Base-by-base conservation (phyloP, 2,888 invertebrate genomes). In the Lumbricus terrestris region DNA sequence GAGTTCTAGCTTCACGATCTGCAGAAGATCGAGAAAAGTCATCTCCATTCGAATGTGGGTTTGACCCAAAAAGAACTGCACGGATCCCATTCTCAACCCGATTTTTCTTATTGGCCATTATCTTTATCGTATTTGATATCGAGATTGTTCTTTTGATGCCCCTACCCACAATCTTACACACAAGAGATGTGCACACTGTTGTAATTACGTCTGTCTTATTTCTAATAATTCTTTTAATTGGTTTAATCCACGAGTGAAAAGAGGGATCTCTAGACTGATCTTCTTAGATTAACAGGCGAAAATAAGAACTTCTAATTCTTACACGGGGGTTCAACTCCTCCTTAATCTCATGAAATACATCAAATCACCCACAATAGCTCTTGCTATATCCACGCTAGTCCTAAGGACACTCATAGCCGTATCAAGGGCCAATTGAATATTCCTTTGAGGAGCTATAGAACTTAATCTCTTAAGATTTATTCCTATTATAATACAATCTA, bases 31-130 rank as follows among this genome's bases (percentile, higher is more conserved):
- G 92, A 35, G 92, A 93, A 88, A 93, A 93, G 90, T 90, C 89
- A 13, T 92, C 92, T 0, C 96, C 96, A 0, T 96, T 97, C 95
- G 96, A 96, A 95, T 96, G 96, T 94, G 96, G 96, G 91, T 96
- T 96, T 95, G 96, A 96, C 85, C 96, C 96, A 6, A 95, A 95
- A 94, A 95, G 94, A 13, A 95, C 95, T 0, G 94, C 95, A 0
- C 40, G 40, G 1, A 40, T 40, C 16, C 40, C 40, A 5, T 40
- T 40, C 40, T 47, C 47, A 1, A 47, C 23, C 18, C 47, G 47
- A 20, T 47, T 47, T 47, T 47, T 47, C 23, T 23, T 47, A 1
- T 23, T 47, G 1, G 47, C 47, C 1, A 47, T 47, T 23, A 47
- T 47, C 6, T 47, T 47, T 13, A 40, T 40, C 16, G 40, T 40